Conservation (phyloP, 2,888 invertebrate genomes). For the Timandra comae region DNA sequence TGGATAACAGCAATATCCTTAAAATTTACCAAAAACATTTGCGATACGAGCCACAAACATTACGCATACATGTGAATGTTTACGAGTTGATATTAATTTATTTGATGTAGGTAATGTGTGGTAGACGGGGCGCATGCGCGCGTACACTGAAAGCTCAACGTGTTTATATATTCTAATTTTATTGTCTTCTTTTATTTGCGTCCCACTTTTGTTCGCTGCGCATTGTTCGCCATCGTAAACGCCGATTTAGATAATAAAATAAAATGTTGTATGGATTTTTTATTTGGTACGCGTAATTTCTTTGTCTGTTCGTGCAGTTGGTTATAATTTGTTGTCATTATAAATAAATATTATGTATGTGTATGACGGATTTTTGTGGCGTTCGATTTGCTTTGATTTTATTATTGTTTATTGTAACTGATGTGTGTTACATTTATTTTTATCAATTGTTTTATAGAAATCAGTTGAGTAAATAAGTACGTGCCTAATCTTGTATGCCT, state of each 20-base stretch:
- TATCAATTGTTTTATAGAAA: too few relatives aligned
- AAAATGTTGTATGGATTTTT: constrained; percentile 70
- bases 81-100: constrained; percentile 50
- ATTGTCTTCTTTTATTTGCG: constrained; percentile 77
- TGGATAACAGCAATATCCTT: too few relatives aligned
- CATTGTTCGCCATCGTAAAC: constrained; percentile 74
- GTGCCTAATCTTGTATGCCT: too few relatives aligned
- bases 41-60: too few relatives aligned
- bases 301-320: constrained; percentile 38
- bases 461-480: too few relatives aligned
- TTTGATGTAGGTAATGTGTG: constrained; percentile 49
- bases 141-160: constrained; percentile 45
- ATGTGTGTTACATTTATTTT: too few relatives aligned
- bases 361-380: too few relatives aligned
- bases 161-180: constrained; percentile 77
- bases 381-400: too few relatives aligned
- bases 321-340: constrained; percentile 36
- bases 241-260: constrained; percentile 75
- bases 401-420: too few relatives aligned
- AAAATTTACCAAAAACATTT: too few relatives aligned
- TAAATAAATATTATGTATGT: too few relatives aligned
- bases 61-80: constrained; percentile 3
- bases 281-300: constrained; percentile 50
- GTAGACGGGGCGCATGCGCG: constrained; percentile 51
- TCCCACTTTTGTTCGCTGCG: constrained; percentile 75